Conservation (phyloP, 2,113 vertebrate species). For the Mirounga angustirostris region DNA sequence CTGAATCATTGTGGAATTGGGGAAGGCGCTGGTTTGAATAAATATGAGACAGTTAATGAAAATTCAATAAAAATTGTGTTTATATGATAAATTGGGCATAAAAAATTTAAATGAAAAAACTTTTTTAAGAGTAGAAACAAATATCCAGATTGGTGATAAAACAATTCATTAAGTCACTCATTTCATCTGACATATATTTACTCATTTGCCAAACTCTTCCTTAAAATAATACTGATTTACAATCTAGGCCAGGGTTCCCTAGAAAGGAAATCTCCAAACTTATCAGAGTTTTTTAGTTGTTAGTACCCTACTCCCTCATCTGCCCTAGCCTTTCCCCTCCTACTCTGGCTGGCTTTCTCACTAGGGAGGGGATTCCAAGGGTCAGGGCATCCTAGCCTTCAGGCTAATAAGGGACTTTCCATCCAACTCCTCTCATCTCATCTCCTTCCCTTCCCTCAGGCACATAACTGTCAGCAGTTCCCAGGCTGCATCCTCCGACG, state of each 20-base stretch:
- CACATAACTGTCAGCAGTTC: constrained; percentile 53
- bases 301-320: not conserved
- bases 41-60: constrained; percentile 23
- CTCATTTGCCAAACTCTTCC: not conserved
- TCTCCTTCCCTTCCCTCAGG: not conserved
- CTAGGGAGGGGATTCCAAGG: constrained; percentile 66
- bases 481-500: not conserved
- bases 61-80: constrained; percentile 43
- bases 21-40: not conserved
- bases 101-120: constrained; percentile 31
- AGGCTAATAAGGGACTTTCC: constrained; percentile 75
- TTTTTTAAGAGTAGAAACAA: constrained; percentile 39
- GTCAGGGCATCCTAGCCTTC: constrained; percentile 10
- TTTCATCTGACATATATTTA: not conserved
- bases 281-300: not conserved
- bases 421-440: not conserved
- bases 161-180: constrained; percentile 33
- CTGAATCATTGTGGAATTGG: not conserved
- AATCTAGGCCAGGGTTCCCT: not conserved
- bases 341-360: not conserved
- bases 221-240: not conserved
- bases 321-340: not conserved
- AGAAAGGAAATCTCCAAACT: not conserved
- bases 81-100: constrained; percentile 29
- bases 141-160: constrained; percentile 10